Conservation (phyloP, 2,113 vertebrate species). For the Coptodon bakossiorum region DNA sequence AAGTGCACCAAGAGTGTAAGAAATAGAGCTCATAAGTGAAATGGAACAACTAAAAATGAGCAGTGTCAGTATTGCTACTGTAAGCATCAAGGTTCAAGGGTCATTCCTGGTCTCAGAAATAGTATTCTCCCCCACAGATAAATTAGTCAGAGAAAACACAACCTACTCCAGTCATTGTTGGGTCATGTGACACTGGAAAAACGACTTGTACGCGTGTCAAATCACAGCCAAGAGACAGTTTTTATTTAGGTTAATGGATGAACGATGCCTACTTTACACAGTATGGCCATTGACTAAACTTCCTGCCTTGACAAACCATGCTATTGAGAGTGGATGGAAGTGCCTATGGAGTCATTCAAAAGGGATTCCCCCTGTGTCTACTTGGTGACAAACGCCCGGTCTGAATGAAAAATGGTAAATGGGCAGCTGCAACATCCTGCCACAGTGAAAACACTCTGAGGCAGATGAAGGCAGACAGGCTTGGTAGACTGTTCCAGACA, state of each 20-base stretch:
- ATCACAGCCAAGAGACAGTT: background rate
- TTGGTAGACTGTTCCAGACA: conserved; percentile 33
- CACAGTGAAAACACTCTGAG: conserved; percentile 45
- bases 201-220: background rate
- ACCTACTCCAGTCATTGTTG: background rate
- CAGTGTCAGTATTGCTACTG: background rate
- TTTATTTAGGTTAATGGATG: background rate
- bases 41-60: background rate
- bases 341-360: conserved; percentile 10
- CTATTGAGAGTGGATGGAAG: conserved; percentile 20
- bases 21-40: background rate
- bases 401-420: conserved; percentile 17
- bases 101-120: background rate
- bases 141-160: background rate
- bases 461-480: background rate
- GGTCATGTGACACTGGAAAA: background rate
- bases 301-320: conserved; percentile 9
- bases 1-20: background rate
- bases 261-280: conserved; percentile 23
- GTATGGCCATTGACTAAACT: conserved; percentile 28
- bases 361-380: conserved; percentile 8
- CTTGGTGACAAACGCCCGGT: background rate
- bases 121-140: background rate
- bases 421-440: conserved; percentile 20
- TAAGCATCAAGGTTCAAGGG: background rate